Base-by-base conservation (phyloP, 2,113 vertebrate genomes). In the Okapia johnstoni region DNA sequence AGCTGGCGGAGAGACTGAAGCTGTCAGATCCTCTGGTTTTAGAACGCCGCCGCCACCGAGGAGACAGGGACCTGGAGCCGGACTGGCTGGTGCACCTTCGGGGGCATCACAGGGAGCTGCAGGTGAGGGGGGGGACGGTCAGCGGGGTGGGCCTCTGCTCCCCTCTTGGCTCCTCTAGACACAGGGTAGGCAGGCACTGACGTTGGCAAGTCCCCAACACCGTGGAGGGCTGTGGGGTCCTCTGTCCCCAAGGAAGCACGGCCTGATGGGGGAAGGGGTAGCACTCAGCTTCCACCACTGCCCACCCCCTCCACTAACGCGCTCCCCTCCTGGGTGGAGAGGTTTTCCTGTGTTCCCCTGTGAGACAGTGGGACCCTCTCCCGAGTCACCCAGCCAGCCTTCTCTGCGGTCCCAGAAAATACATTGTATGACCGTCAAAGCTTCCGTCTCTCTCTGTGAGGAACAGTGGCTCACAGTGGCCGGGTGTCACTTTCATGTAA, bases 1-100 rank as follows among this genome's bases (percentile, higher is more conserved):
- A 99, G 99, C 97, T 99, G 28, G 98, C 99, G 0, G 99, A 99
- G 87, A 97, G 98, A 80, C 99, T 99, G 98, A 99, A 99, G 98
- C 97, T 99, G 96, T 98, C 98, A 0, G 99, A 99, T 89, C 99
- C 99, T 0, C 96, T 99, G 97, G 97, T 99, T 85, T 96, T 98
- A 85, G 99, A 99, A 43, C 96, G 98, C n/a, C 98, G 93, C 0
- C 98, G 94, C 0, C 98, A 94, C 0, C 52, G 2, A 26, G 84
- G 98, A 73, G 97, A 98, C 66, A 81, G 92, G 15, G 94, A 4
- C 0, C 96, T 79, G 92, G 99, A 99, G 86, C 99, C 99, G 0
- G 98, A 98, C 3, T 99, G 99, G 99, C 98, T 99, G 26, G 77
- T 83, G 26, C 95, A 97, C 54, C 99, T 99, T 12, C 99, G 98